A percentile compares a stretch with the other conserved stretches of the same genome.
Conservation (phyloP, 2,888 invertebrate species). For the Drosophila mayaguana region DNA sequence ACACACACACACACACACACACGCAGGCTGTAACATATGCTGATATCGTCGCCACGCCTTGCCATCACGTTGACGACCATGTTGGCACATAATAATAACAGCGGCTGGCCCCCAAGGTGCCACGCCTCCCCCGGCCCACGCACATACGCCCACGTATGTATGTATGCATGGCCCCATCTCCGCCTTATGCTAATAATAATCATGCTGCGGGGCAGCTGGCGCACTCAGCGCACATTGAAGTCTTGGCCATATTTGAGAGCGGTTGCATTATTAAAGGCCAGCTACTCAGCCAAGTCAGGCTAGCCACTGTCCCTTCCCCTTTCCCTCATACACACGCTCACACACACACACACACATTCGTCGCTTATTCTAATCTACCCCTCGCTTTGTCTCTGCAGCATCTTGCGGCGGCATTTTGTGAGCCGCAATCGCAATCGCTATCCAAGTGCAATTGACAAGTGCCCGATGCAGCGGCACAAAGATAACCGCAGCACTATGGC, state of each 20-base stretch:
- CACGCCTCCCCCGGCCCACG: not conserved
- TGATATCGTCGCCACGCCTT: conserved; percentile 65
- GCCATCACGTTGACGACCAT: conserved; percentile 74
- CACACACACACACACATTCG: too few species aligned
- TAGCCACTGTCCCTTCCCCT: not conserved
- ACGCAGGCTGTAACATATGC: conserved; percentile 67
- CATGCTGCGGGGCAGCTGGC: conserved; percentile 31
- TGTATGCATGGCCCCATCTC: not conserved
- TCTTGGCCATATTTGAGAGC: conserved; percentile 10
- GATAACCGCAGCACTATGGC: conserved; percentile 34
- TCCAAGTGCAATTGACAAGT: conserved; percentile 57
- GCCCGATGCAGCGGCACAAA: conserved; percentile 24
- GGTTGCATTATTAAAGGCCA: conserved; percentile 23
- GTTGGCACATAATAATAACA: conserved; percentile 77
- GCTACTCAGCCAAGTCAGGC: not conserved
- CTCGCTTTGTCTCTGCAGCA: not conserved
- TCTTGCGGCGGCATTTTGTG: conserved; percentile 38
- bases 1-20: conserved; percentile 16
- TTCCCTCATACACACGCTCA: too few species aligned
- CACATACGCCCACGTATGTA: not conserved
- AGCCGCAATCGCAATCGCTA: conserved; percentile 16
- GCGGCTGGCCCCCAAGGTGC: conserved; percentile 20
- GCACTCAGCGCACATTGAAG: conserved; percentile 26
- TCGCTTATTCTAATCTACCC: too few species aligned
- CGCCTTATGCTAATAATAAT: conserved; percentile 41